Base-by-base conservation (phyloP, 2,888 invertebrate genomes). In the Eristalinus aeneus region DNA sequence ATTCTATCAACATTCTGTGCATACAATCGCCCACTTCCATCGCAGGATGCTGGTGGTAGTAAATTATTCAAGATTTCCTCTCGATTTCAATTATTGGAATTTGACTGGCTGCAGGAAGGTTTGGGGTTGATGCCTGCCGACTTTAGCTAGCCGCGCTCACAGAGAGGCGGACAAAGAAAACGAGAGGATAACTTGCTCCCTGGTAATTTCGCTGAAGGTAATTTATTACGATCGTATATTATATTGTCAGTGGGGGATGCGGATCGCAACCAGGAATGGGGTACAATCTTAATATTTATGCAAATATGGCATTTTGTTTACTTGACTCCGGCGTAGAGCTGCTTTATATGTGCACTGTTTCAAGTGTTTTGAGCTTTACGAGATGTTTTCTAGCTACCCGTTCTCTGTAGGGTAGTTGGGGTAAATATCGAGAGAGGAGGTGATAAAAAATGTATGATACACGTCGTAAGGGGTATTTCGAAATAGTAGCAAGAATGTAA, bases 21-120 rank as follows among this genome's bases (percentile, higher is more conserved):
- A 86, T 65, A 65, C 63, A 67, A 22, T 63, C 69, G 32, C 75
- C 61, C 63, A 58, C 58, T 39, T 32, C 76, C 22, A 36, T 60
- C 80, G 60, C 12, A 64, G 16, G 23, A 8, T 22, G n/a, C 23
- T 46, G 23, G 27, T 36, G 61, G 67, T 81, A 65, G 86, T 86
- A 78, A 86, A 86, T 86, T 78, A 86, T 86, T 86, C 82, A 86
- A 82, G 82, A 86, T 82, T 82, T 86, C 73, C 77, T 86, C 86
- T 86, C 86, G 82, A 86, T 86, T 86, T 86, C 86, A 86, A 86
- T 86, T 86, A 86, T 86, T 77, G 77, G 86, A 86, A 82, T 86
- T 86, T 86, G 82, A 82, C 77, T 86, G 73, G 58, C 16, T 71
- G 68, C 64, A 67, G 10, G 36, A 36, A 27, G n/a, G 39, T 3